Percentiles rank a stretch among this genome's conserved stretches.
Evolutionary conservation across 2,797 vertebrate species (phyloP).

Genomic region (Cossypha caffra): DNA sequence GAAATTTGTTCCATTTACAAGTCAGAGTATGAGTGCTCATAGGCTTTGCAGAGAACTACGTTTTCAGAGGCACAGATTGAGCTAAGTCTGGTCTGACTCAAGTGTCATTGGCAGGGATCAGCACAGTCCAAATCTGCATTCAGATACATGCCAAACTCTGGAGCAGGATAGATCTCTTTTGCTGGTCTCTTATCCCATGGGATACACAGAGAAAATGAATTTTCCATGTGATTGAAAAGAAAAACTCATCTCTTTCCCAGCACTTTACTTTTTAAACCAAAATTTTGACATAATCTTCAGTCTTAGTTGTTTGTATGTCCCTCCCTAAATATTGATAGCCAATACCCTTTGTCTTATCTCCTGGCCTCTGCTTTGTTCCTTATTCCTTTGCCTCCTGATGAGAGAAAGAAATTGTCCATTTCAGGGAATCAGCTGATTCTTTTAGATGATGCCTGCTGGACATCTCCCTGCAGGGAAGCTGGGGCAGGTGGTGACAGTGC

Average conservation of each 20-base stretch:
- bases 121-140: not conserved
- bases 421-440: not conserved
- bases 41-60: not conserved
- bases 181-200: not conserved
- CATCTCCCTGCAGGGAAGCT: not conserved
- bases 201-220: not conserved
- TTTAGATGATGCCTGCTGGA: not conserved
- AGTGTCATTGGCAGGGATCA: not conserved
- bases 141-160: not conserved
- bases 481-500: accelerated
- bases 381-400: not conserved
- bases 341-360: not conserved
- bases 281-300: not conserved
- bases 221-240: conserved; percentile 2
- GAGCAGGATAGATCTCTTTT: not conserved
- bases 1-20: conserved; percentile 41
- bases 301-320: not conserved
- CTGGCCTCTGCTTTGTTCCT: not conserved
- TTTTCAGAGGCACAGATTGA: not conserved
- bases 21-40: not conserved
- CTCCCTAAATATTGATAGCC: not conserved
- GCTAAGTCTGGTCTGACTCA: conserved; percentile 21
- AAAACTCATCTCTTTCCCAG: not conserved
- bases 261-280: conserved; percentile 14
- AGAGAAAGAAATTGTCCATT: not conserved